These are phyloP conservation scores for Enteromius radiatus DNA, from an alignment of 2,797 vertebrate species.

Conservation along the genomic window DNA sequence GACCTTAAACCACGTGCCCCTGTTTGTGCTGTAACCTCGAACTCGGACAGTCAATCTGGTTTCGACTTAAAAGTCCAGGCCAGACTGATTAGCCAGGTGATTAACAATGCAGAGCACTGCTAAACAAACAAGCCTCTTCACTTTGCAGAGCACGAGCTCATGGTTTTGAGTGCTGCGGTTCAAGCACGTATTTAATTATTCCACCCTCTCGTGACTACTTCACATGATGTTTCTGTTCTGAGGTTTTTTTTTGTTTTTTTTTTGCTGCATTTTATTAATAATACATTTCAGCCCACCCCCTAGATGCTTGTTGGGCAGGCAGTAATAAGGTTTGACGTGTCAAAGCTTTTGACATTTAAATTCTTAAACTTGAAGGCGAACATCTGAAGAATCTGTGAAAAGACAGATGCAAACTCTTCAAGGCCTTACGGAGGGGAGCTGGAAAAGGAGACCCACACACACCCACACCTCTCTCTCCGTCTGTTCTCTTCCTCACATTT, in stretches of 20 bases:
- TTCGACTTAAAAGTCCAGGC: slow-evolving; percentile 27
- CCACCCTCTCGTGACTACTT: slow-evolving; percentile 59
- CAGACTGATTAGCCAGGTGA: slow-evolving; percentile 30
- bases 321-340: slow-evolving; percentile 62
- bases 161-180: slow-evolving; percentile 29
- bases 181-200: slow-evolving; percentile 47
- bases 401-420: slow-evolving; percentile 42
- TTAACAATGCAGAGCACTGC: slow-evolving; percentile 48
- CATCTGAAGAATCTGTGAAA: slow-evolving; percentile 62
- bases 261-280: slow-evolving; percentile 71
- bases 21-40: slow-evolving; percentile 11
- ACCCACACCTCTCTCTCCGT: slow-evolving; percentile 13
- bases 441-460: slow-evolving; percentile 23
- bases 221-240: slow-evolving; percentile 59
- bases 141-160: slow-evolving; percentile 30
- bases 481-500: slow-evolving; percentile 41
- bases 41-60: slow-evolving; percentile 14
- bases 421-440: slow-evolving; percentile 14
- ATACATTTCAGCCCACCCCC: slow-evolving; percentile 64
- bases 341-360: slow-evolving; percentile 69
- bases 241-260: no score
- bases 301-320: slow-evolving; percentile 48
- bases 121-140: slow-evolving; percentile 45
- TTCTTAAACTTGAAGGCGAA: slow-evolving; percentile 62
- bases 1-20: background rate